Percentiles rank a stretch among this genome's conserved stretches.
Conservation (phyloP, 2,113 vertebrate species). For the Sebastes schlegelii region DNA sequence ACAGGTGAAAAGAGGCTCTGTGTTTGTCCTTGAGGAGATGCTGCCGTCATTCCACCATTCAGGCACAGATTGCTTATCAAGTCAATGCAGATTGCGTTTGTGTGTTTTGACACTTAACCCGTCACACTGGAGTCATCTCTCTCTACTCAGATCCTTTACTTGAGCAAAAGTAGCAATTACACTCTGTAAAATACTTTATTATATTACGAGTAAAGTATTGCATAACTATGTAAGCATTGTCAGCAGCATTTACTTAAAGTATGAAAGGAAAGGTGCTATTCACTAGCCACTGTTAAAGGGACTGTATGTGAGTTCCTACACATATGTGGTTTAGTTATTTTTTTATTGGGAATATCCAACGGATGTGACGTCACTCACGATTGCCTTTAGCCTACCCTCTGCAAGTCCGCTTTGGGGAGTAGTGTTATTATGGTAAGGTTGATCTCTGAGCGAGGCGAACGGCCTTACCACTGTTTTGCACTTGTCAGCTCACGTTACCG, state of each 20-base stretch:
- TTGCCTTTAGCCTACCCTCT: no score
- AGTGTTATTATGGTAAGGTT: no score
- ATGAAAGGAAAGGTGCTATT: neutral
- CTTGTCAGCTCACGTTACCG: no score
- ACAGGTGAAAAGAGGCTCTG: neutral
- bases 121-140: neutral
- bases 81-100: constrained; percentile 18
- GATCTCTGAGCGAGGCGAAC: no score
- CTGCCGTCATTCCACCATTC: neutral
- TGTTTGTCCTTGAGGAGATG: constrained; percentile 28
- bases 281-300: neutral
- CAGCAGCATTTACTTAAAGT: neutral
- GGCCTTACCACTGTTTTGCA: no score
- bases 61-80: constrained; percentile 4
- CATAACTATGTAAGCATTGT: neutral
- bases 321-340: no score
- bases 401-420: no score
- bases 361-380: no score
- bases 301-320: no score
- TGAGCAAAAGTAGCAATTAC: neutral
- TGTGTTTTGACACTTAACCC: neutral
- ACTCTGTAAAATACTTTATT: neutral
- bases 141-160: neutral
- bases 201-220: neutral
- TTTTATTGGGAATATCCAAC: no score